phyloP scores from a whole-genome alignment of 2,113 vertebrate species.

The Dolichallabes microphthalmus region DNA sequence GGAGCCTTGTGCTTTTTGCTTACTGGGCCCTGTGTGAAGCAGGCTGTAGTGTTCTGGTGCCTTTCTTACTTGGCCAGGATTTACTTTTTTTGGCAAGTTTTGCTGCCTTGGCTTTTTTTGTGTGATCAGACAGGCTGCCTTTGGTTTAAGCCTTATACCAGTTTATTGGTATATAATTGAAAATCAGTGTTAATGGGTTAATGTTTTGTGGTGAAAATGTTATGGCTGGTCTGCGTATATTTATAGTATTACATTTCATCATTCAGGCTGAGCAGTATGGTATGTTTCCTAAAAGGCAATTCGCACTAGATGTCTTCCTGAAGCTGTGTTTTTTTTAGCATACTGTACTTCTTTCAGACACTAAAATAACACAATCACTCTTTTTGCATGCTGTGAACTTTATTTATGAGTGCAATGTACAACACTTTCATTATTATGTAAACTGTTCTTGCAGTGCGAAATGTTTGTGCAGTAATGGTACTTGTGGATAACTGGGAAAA shows the following conservation, averaged over 20 bases:
- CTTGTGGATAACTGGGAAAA: background rate
- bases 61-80: no score
- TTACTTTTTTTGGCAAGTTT: no score
- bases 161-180: no score
- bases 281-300: background rate
- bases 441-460: background rate
- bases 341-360: background rate
- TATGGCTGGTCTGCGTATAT: background rate
- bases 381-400: background rate
- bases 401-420: background rate
- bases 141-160: no score
- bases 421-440: background rate
- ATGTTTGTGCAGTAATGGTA: background rate
- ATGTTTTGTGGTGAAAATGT: no score
- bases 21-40: no score
- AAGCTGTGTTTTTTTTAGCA: background rate
- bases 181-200: no score
- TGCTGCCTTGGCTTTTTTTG: no score
- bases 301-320: background rate
- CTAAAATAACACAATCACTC: background rate
- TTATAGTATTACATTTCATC: constrained; percentile 1
- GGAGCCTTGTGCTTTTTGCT: no score
- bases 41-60: no score
- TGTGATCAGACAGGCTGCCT: no score
- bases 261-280: background rate